phyloP scores from a whole-genome alignment of 1,140 invertebrate genomes.

The Drosophila erecta region DNA sequence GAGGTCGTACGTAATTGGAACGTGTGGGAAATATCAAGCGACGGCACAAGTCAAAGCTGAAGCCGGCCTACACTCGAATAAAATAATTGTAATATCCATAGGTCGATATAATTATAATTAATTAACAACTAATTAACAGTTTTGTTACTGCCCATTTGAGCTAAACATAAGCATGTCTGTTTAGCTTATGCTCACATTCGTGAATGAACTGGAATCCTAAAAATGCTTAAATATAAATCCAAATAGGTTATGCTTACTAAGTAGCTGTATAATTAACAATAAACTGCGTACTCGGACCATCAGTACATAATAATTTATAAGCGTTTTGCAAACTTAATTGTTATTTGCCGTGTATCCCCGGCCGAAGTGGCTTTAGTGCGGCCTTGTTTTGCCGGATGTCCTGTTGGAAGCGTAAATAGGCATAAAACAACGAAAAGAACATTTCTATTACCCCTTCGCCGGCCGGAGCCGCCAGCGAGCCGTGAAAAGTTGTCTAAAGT shows the following conservation, averaged over 20 bases:
- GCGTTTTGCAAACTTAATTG: too few species aligned
- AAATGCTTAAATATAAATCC: too few species aligned
- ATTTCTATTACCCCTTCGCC: slow-evolving; percentile 74
- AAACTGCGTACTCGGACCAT: too few species aligned
- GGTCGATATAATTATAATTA: too few species aligned
- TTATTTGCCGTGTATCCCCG: slow-evolving; percentile 3
- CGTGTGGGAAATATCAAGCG: slow-evolving; percentile 83
- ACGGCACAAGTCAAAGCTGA: slow-evolving; percentile 36
- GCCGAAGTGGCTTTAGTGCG: slow-evolving; percentile 55
- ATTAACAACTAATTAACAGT: too few species aligned
- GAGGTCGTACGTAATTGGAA: slow-evolving; percentile 76
- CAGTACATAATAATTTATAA: too few species aligned
- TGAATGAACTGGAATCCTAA: too few species aligned
- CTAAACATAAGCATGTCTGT: too few species aligned
- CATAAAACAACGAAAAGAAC: slow-evolving; percentile 82
- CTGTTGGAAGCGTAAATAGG: slow-evolving; percentile 82
- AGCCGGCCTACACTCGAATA: slow-evolving; percentile 19
- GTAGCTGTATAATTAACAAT: too few species aligned
- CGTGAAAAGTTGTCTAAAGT: slow-evolving; percentile 79
- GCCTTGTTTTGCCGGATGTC: slow-evolving; percentile 79
- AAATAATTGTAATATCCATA: neutral
- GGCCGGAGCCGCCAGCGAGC: slow-evolving; percentile 20
- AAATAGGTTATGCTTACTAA: too few species aligned
- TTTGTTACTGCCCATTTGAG: too few species aligned
- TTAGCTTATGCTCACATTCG: too few species aligned